Evolutionary conservation across 2,113 vertebrate genomes (phyloP).

Genomic region (Elaphurus davidianus): DNA sequence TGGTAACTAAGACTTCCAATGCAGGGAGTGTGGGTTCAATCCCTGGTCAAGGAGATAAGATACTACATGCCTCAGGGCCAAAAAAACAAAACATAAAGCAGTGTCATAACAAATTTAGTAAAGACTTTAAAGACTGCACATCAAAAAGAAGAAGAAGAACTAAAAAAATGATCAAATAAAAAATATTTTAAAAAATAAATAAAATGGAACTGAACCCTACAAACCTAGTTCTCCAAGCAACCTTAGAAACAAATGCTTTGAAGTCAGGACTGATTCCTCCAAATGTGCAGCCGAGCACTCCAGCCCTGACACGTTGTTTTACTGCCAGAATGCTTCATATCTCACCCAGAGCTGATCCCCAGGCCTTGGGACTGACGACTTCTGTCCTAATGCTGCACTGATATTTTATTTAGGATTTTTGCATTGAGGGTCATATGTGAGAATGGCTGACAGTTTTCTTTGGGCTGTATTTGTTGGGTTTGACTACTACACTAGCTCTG

Average conservation of each 20-base stretch:
- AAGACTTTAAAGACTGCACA: not conserved
- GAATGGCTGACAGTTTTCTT: not conserved
- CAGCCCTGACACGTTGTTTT: not conserved
- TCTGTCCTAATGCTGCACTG: not conserved
- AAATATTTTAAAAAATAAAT: not conserved
- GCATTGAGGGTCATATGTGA: not conserved
- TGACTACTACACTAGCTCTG: not conserved
- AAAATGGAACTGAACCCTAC: not conserved
- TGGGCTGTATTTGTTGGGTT: not conserved
- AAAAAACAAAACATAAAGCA: not conserved
- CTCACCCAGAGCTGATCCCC: not conserved
- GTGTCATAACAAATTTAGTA: not conserved
- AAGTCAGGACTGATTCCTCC: not conserved
- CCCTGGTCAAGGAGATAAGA: not conserved
- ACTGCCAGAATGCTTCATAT: not conserved
- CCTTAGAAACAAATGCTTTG: not conserved
- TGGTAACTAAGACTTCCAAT: not conserved
- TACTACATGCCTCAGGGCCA: not conserved
- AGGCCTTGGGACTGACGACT: not conserved
- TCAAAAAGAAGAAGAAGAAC: not conserved
- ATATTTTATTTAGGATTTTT: not conserved
- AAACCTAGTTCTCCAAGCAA: not conserved
- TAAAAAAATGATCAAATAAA: not conserved
- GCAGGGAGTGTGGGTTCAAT: not conserved
- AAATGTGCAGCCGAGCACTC: not conserved